Conservation (phyloP, 2,113 vertebrate genomes). For the Odocoileus hemionus region DNA sequence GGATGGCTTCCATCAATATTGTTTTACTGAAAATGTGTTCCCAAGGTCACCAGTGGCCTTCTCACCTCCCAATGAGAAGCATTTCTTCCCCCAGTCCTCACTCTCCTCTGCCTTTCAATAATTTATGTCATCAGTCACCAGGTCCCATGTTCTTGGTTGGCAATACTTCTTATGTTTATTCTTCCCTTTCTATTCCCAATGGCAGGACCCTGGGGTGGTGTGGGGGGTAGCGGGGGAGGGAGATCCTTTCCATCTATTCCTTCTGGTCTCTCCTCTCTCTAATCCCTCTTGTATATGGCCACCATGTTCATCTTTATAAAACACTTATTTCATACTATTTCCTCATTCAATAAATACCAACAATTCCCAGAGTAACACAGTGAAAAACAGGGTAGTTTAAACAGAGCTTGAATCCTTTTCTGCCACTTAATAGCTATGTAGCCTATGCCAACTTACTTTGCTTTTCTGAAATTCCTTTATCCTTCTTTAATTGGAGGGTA, state of each 20-base stretch:
- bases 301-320: slow-evolving; percentile 4
- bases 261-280: not conserved
- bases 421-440: not conserved
- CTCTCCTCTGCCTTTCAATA: not conserved
- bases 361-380: not conserved
- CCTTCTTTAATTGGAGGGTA: not conserved
- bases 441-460: not conserved
- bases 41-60: not conserved
- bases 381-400: not conserved
- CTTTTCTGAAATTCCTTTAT: not conserved
- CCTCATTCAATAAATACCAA: not conserved
- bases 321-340: not conserved
- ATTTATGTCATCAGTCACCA: not conserved
- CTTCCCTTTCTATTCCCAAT: not conserved
- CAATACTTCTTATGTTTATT: not conserved
- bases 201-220: not conserved
- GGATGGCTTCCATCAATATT: not conserved
- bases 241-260: not conserved
- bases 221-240: not conserved
- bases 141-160: not conserved
- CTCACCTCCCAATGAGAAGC: not conserved
- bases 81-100: too few species aligned
- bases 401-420: not conserved
- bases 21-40: not conserved
- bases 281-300: not conserved